Evolutionary conservation across 2,888 invertebrate genomes (phyloP), one percentile per base, ranked within the genome.

Genomic region (Euproctis similis): DNA sequence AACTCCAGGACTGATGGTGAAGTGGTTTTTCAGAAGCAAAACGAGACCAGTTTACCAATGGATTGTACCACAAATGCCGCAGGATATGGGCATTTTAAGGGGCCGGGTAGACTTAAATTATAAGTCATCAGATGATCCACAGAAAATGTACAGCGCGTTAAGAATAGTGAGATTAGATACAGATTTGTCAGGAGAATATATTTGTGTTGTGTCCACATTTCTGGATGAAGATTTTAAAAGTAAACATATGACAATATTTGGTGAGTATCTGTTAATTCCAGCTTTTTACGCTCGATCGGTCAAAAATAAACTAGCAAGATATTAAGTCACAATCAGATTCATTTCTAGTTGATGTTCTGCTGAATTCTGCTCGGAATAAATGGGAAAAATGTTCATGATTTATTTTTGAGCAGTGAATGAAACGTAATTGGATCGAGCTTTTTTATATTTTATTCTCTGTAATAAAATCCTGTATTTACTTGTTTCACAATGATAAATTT

Each of bases 31-130:
- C 58, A 89, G 88, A 63, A 88, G 89, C 57, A 87, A 86, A 59
- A 84, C 86, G 1, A 78, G 88, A 32, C 87, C 89, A 4, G 90
- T 93, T 26, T 93, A 93, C 66, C 92, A 93, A 67, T 93, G 93
- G 92, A 92, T 93, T 36, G 89, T 88, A 10, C 87, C 88, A 1
- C 85, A 87, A 43, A 85, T 86, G 39, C 91, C 92, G 0, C 89
- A 89, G 54, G 90, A 88, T 30, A 80, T 91, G 51, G 90, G 90
- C 3, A 78, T 84, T 26, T 47, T 85, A 31, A 67, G 84, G 31
- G 75, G 76, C 12, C 63, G 87, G 17, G 78, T 92, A 26, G 90
- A 93, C 66, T 76, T 90, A 30, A 82, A 85, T 17, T 91, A 90
- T 63, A 84, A 82, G 47, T 90, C 88, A 0, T 89, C 91, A 1